Base-by-base conservation (phyloP, 2,797 vertebrate genomes). In the Lacerta bilineata region DNA sequence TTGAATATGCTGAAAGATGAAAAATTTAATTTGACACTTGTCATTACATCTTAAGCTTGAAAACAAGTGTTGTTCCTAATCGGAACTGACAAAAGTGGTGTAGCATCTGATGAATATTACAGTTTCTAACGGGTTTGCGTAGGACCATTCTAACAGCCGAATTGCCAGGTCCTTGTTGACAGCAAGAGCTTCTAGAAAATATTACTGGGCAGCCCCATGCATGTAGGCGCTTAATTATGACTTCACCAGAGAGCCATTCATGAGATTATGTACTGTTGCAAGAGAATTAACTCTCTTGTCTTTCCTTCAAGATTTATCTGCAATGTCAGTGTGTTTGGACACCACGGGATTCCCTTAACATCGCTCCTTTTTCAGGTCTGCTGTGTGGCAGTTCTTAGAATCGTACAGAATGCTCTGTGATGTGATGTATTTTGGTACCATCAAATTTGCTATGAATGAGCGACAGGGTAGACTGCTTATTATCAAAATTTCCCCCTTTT, bases 161-260 rank as follows among this genome's bases (percentile, higher is more conserved):
- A 91, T 41, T 90, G 89, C 91, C 75, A 90, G 91, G 81, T 88
- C 79, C 91, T 95, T 94, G 76, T 85, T 75, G 87, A 88, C 91
- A 88, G 13, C 79, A 94, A 95, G 69, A 85, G 90, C 91, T 93
- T 84, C 88, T 90, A 91, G 93, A 87, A 94, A 93, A 92, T 90
- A 85, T 86, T 85, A 86, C 23, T 5, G 20, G 88, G 89, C 88
- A 93, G 74, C 88, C 91, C 71, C 11, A 11, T 29, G 64, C 90
- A 92, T 84, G 89, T 87, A 89, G 91, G 86, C 76, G 5, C 91
- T 95, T 96, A 93, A 97, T 96, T 94, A 95, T 27, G 41, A 93
- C 90, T 94, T 95, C 90, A 85, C 66, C 61, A 59, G 87, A 95
- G 86, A 94, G 83, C 29, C 75, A 92, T 88, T 95, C 92, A 88